Conservation (phyloP, 92 coral and sea anemone species). For the Paramuricea clavata region DNA sequence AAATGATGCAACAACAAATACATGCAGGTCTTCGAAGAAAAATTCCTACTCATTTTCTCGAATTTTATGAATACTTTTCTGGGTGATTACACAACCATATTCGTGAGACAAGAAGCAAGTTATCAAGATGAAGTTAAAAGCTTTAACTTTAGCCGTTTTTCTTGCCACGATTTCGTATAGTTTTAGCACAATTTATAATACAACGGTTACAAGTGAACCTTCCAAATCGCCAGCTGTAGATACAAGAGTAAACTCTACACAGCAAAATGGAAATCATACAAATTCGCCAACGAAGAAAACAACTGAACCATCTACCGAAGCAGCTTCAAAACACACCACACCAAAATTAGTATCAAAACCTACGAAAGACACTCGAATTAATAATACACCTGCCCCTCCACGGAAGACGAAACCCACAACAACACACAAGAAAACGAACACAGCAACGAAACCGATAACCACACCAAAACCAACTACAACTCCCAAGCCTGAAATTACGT, state of each 20-base stretch:
- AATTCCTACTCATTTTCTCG: not conserved
- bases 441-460: not conserved
- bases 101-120: not conserved
- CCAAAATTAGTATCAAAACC: too few species aligned
- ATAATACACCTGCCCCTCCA: too few species aligned
- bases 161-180: constrained; percentile 3
- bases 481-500: constrained; percentile 56
- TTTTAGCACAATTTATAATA: constrained; percentile 13
- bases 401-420: not conserved
- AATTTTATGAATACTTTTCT: not conserved
- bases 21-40: not conserved
- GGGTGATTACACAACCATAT: not conserved
- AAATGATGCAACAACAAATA: constrained; percentile 3
- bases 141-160: not conserved
- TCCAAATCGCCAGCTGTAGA: too few species aligned
- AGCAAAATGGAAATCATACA: constrained; percentile 21
- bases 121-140: constrained; percentile 11
- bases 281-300: not conserved
- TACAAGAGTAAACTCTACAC: not conserved
- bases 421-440: not conserved
- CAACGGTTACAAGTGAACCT: too few species aligned
- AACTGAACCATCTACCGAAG: not conserved
- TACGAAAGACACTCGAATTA: too few species aligned
- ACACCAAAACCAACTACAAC: constrained; percentile 34
- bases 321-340: too few species aligned